Conservation (phyloP, 1,140 invertebrate species). For the Ceratina calcarata region DNA sequence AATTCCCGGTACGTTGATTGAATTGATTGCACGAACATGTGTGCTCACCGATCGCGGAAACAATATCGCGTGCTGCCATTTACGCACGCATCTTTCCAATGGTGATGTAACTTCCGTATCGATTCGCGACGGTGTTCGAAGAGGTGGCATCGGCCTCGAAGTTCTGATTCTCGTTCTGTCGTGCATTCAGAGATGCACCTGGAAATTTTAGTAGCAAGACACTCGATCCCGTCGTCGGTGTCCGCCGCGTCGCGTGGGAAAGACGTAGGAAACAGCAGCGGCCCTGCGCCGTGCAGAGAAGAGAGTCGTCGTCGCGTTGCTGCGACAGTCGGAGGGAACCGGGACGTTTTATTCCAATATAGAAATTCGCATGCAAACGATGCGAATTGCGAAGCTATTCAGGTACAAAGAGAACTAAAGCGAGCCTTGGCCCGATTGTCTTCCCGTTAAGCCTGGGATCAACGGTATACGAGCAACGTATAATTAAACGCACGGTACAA, state of each 20-base stretch:
- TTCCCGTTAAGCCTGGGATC: conserved; percentile 32
- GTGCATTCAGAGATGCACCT: too few relatives aligned
- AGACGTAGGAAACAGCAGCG: too few relatives aligned
- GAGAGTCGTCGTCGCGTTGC: too few relatives aligned
- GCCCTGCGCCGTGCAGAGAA: too few relatives aligned
- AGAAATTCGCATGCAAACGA: conserved; percentile 47
- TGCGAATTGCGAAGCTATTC: conserved; percentile 20
- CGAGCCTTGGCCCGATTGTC: conserved; percentile 36
- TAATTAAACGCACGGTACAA: conserved; percentile 45
- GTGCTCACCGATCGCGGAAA: neutral
- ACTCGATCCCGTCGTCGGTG: too few relatives aligned
- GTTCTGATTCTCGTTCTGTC: too few relatives aligned
- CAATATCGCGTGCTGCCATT: neutral
- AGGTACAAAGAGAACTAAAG: conserved; percentile 22
- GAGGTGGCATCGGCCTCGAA: too few relatives aligned
- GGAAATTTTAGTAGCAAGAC: too few relatives aligned
- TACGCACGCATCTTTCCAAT: conserved; percentile 30
- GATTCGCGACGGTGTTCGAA: conserved; percentile 22
- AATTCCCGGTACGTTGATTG: conserved; percentile 10
- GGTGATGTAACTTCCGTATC: conserved; percentile 13
- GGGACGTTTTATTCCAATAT: conserved; percentile 37
- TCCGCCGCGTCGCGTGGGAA: neutral
- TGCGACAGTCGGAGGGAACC: neutral
- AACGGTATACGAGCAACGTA: conserved; percentile 10
- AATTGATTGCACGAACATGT: conserved; percentile 15